Conservation (phyloP, 2,888 invertebrate species). For the Cataglyphis cursor region DNA sequence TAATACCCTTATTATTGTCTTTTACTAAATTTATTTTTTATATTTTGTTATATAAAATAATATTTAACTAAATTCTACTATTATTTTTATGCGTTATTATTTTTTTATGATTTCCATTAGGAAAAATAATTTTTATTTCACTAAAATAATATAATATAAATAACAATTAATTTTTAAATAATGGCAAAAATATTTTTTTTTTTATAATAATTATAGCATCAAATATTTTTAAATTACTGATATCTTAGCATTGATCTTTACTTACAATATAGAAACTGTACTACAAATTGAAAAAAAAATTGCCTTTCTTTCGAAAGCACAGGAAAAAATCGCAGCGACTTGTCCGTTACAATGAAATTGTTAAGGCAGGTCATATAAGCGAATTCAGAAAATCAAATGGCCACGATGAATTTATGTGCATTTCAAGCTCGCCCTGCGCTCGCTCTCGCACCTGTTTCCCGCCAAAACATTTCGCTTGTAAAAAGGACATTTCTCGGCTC, state of each 20-base stretch:
- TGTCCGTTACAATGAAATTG: slow-evolving; percentile 31
- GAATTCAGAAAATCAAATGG: slow-evolving; percentile 49
- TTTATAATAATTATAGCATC: neutral
- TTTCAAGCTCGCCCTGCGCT: slow-evolving; percentile 34
- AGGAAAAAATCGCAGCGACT: slow-evolving; percentile 18
- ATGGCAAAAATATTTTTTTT: no score
- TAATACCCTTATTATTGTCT: neutral
- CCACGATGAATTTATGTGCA: slow-evolving; percentile 52
- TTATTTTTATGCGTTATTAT: neutral
- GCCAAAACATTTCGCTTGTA: slow-evolving; percentile 2
- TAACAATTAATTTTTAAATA: neutral
- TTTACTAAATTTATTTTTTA: neutral
- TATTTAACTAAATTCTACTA: neutral
- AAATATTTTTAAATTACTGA: neutral
- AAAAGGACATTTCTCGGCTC: neutral
- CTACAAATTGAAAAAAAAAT: neutral
- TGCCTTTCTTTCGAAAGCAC: slow-evolving; percentile 19
- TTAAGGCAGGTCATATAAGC: slow-evolving; percentile 31
- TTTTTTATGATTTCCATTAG: neutral
- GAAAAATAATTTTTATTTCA: neutral
- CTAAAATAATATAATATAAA: neutral
- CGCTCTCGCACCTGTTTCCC: slow-evolving; percentile 39
- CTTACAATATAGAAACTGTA: neutral
- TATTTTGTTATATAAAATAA: neutral
- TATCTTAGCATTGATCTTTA: neutral